phyloP scores from a whole-genome alignment of 2,113 vertebrate genomes.

The Stegostoma tigrinum region DNA sequence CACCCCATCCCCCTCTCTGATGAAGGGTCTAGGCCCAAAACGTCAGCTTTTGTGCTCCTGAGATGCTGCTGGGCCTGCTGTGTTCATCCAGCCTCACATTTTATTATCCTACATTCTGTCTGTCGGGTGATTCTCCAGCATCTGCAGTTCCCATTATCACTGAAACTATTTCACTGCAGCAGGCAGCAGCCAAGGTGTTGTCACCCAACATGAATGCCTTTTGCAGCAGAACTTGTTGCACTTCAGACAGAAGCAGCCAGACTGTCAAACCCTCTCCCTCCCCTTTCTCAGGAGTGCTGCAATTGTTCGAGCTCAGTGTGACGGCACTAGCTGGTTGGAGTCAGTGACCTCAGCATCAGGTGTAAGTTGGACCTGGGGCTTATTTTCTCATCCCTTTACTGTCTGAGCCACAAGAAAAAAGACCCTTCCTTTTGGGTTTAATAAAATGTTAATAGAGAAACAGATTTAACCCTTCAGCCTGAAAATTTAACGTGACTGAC shows the following conservation, averaged over 20 bases:
- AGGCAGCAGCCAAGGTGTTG: neutral
- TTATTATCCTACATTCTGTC: too few species aligned
- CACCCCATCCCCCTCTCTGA: too few species aligned
- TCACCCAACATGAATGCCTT: neutral
- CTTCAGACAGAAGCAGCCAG: neutral
- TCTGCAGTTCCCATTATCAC: too few species aligned
- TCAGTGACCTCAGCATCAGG: neutral
- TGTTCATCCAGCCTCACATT: too few species aligned
- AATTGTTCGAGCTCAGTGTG: neutral
- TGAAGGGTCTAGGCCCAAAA: too few species aligned
- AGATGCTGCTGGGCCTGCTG: too few species aligned
- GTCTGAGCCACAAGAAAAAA: neutral
- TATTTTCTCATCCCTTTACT: neutral
- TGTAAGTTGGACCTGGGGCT: neutral
- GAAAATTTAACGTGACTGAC: neutral
- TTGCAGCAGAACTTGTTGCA: neutral
- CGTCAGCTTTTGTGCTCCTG: too few species aligned
- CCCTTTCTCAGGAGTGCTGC: neutral
- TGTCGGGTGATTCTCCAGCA: too few species aligned
- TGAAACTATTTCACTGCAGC: neutral
- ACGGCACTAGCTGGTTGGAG: neutral
- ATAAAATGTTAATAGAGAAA: neutral
- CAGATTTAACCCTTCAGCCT: neutral
- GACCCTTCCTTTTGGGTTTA: neutral
- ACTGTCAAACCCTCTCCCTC: neutral